Conservation (phyloP, 37 sponge, comb jelly and placozoan species). For the Ephydatia muelleri region DNA sequence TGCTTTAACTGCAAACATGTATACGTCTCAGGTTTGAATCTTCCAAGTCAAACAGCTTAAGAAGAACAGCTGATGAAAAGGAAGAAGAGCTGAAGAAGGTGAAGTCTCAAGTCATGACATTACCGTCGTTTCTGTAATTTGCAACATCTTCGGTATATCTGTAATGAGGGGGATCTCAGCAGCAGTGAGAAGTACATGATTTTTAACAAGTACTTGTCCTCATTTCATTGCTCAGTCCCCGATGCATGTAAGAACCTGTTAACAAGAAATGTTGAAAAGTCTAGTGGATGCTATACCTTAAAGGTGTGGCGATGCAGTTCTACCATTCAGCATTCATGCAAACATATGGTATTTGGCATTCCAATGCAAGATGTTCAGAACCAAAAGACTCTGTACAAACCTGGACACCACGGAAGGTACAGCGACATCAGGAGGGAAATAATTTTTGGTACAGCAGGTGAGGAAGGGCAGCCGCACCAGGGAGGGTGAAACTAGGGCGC, state of each 20-base stretch:
- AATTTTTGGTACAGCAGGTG: too few species aligned
- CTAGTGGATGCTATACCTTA: too few species aligned
- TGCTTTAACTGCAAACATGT: background rate
- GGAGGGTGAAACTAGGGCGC: too few species aligned
- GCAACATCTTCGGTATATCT: conserved; percentile 24
- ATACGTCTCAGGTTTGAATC: conserved; percentile 44
- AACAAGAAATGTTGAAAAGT: too few species aligned
- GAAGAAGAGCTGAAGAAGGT: conserved; percentile 21
- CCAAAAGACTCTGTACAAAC: background rate
- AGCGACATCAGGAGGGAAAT: too few species aligned
- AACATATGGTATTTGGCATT: background rate
- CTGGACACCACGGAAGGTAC: background rate
- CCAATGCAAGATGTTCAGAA: background rate
- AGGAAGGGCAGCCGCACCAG: too few species aligned
- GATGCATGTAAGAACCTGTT: too few species aligned
- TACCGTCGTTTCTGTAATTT: background rate
- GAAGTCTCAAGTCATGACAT: conserved; percentile 54
- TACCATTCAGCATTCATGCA: background rate
- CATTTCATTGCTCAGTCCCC: too few species aligned
- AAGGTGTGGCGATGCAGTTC: background rate
- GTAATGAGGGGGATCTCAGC: background rate
- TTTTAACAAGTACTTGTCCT: too few species aligned
- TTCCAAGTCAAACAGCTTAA: too few species aligned
- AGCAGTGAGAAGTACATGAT: background rate
- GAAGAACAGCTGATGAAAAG: too few species aligned